Percentiles rank a stretch among this genome's conserved stretches.
Evolutionary conservation across 2,888 invertebrate species (phyloP).

Genomic region (Emmelina monodactyla): DNA sequence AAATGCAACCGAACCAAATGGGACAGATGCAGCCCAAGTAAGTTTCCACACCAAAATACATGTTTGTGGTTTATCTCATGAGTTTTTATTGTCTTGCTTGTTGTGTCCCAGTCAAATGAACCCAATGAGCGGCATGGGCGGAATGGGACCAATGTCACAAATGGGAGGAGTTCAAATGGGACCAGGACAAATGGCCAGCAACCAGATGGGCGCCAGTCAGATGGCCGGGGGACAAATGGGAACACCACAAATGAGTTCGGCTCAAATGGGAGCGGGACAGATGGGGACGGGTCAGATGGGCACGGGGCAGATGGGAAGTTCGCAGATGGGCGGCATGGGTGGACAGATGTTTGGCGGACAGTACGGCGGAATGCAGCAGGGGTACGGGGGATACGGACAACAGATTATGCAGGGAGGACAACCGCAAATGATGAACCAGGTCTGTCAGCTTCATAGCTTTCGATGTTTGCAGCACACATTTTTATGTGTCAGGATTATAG

Average conservation of each 20-base stretch:
- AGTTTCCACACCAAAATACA: slow-evolving; percentile 16
- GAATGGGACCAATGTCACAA: slow-evolving; percentile 44
- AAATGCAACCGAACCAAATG: slow-evolving; percentile 59
- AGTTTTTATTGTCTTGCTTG: not conserved
- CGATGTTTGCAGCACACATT: no score
- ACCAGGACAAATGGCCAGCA: slow-evolving; percentile 42
- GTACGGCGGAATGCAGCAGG: slow-evolving; percentile 70
- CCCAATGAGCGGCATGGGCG: slow-evolving; percentile 53
- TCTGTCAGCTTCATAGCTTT: no score
- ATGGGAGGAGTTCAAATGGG: slow-evolving; percentile 50
- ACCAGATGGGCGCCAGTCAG: slow-evolving; percentile 38
- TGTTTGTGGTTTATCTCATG: no score
- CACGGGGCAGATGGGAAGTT: slow-evolving; percentile 43
- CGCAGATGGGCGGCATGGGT: slow-evolving; percentile 56
- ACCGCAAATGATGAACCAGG: slow-evolving; percentile 62
- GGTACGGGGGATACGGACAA: slow-evolving; percentile 49
- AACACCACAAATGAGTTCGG: slow-evolving; percentile 39
- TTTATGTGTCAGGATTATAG: no score
- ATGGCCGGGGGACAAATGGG: slow-evolving; percentile 47
- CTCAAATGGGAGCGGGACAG: slow-evolving; percentile 41
- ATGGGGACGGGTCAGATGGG: slow-evolving; percentile 47
- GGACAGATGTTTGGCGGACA: slow-evolving; percentile 68
- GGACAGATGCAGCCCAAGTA: slow-evolving; percentile 52
- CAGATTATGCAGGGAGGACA: slow-evolving; percentile 63
- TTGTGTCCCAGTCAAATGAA: slow-evolving; percentile 56